Base-by-base conservation (phyloP, 2,797 vertebrate genomes). In the Halcyon badia region DNA sequence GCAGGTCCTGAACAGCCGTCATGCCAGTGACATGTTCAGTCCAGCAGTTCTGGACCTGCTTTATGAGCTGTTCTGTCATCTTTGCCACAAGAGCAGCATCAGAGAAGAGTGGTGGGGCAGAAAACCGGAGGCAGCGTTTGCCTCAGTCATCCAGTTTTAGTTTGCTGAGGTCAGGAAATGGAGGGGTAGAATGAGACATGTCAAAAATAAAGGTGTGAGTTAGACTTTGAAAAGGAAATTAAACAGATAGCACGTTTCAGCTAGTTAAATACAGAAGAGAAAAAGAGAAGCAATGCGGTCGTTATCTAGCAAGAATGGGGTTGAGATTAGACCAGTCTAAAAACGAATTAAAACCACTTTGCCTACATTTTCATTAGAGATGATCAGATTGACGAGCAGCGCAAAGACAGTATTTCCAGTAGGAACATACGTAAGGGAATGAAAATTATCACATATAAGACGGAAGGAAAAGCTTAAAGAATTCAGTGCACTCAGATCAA, bases 391-490 rank as follows among this genome's bases (percentile, higher is more conserved):
- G 42, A 56, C 58, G 73, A 90, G 39, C 0, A 0, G 46, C 37
- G 42, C 64, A 95, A 83, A 70, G 81, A 52, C 16, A 35, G 41
- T 17, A 75, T 78, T 90, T 85, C 89, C 64, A 49, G 44, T 24
- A 72, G 84, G 71, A 76, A 77, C 56, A 33, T n/a, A 79, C 25
- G 31, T 46, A 87, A 78, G 49, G 49, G 79, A 94, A 83, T 75
- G 65, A 78, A 92, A 96, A 87, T 75, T 85, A 85, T 71, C 69
- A 39, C 90, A 71, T 81, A n/a, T 73, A 83, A 92, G 87, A 89
- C 0, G 46, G 92, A 96, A 95, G 73, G 92, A 91, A 92, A 92
- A 83, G 89, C 84, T 78, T 94, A 77, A 94, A 72, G 87, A 95
- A 88, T 89, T 87, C 82, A 41, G 69, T 85, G 65, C 68, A 76